These are phyloP conservation scores for Galaxea fascicularis DNA, from an alignment of 92 coral and sea anemone genomes.

Conservation along the genomic window DNA sequence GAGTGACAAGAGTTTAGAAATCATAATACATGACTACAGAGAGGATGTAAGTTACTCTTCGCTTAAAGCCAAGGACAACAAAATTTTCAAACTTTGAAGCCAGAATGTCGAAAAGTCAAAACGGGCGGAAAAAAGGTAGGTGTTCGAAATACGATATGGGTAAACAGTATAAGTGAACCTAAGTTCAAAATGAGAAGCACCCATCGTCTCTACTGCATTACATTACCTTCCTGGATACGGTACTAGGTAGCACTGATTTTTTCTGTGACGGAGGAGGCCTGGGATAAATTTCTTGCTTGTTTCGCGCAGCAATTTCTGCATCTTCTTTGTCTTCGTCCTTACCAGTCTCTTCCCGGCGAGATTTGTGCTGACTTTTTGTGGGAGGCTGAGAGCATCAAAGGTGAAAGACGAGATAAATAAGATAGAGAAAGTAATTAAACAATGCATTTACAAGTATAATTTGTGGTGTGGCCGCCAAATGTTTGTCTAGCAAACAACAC, in stretches of 20 bases:
- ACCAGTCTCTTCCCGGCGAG: constrained; percentile 42
- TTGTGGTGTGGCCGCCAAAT: too few relatives aligned
- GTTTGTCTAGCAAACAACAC: not conserved
- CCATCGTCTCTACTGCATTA: not conserved
- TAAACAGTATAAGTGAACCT: too few relatives aligned
- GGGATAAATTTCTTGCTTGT: constrained; percentile 65
- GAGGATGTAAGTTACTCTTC: too few relatives aligned
- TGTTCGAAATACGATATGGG: too few relatives aligned
- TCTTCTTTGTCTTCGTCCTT: constrained; percentile 48
- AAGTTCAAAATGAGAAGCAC: too few relatives aligned
- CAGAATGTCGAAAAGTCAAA: too few relatives aligned
- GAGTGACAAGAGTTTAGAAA: too few relatives aligned
- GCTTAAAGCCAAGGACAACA: too few relatives aligned
- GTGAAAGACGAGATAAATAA: not conserved
- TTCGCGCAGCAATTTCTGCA: constrained; percentile 71
- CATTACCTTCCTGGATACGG: constrained; percentile 75
- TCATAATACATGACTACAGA: too few relatives aligned
- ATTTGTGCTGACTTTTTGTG: constrained; percentile 21
- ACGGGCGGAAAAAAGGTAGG: too few relatives aligned
- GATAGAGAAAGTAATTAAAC: not conserved
- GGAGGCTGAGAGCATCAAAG: constrained; percentile 1
- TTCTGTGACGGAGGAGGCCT: constrained; percentile 59
- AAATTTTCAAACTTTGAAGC: too few relatives aligned
- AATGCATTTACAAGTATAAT: too few relatives aligned
- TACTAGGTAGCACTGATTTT: constrained; percentile 66